A percentile compares a stretch with the other conserved stretches of the same genome.
These are phyloP conservation scores for Dryas iulia DNA, from an alignment of 1,140 invertebrate genomes.

Conservation along the genomic window DNA sequence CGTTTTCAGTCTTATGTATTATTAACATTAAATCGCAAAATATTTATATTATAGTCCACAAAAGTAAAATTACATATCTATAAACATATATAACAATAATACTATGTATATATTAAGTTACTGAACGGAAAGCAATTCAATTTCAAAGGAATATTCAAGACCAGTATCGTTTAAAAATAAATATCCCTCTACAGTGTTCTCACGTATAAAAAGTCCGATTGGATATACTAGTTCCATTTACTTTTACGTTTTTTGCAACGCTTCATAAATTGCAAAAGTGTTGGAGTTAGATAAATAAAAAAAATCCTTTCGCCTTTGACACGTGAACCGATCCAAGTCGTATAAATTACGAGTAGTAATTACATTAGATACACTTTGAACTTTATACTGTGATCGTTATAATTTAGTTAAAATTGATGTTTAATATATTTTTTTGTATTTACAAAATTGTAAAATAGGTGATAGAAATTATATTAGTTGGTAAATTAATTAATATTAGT, in stretches of 20 bases:
- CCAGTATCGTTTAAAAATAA: conserved; percentile 1
- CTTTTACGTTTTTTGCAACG: conserved; percentile 17
- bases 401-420: neutral
- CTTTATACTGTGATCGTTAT: neutral
- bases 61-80: neutral
- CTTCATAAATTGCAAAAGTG: conserved; percentile 27
- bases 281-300: conserved; percentile 16
- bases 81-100: neutral
- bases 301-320: conserved; percentile 11
- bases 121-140: too few species aligned
- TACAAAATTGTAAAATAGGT: neutral
- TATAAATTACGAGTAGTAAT: conserved; percentile 8
- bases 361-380: neutral
- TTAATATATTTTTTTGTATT: neutral
- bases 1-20: too few species aligned
- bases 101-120: too few species aligned
- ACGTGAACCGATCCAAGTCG: neutral
- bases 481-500: neutral
- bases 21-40: too few species aligned
- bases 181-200: conserved; percentile 3
- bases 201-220: conserved; percentile 8
- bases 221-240: neutral
- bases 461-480: too few species aligned
- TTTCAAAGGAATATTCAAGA: neutral
- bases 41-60: too few species aligned